These are phyloP conservation scores for Merops nubicus DNA, from an alignment of 2,113 vertebrate species.

Conservation along the genomic window DNA sequence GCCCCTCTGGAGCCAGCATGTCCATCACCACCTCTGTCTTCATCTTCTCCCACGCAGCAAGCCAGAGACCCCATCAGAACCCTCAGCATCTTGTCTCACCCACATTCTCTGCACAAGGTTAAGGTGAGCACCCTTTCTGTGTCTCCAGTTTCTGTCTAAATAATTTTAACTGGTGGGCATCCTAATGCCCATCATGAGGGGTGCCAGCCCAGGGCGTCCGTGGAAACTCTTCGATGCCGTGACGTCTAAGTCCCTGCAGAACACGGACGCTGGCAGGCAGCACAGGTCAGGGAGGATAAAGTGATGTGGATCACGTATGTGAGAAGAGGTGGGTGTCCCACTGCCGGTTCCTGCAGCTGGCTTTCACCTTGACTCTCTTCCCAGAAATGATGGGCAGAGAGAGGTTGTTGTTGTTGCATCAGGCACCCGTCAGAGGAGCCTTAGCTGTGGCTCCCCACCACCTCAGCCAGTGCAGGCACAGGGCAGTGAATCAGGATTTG, in stretches of 20 bases:
- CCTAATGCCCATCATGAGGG: accelerated
- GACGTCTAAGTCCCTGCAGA: background rate
- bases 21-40: background rate
- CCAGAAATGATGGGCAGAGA: background rate
- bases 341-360: background rate
- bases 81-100: slow-evolving; percentile 70
- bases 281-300: background rate
- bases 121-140: slow-evolving; percentile 40
- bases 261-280: background rate
- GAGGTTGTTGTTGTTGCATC: background rate
- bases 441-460: background rate
- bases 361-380: background rate
- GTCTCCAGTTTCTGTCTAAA: background rate
- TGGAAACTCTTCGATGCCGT: background rate
- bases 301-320: background rate
- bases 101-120: slow-evolving; percentile 29
- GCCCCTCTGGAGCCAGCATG: background rate
- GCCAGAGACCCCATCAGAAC: slow-evolving; percentile 67
- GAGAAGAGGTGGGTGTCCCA: background rate
- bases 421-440: background rate
- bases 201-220: accelerated
- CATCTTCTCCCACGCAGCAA: slow-evolving; percentile 55
- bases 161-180: background rate
- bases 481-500: background rate
- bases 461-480: accelerated